Conservation (phyloP, 2,888 invertebrate genomes). For the Chymomyza procnemis region DNA sequence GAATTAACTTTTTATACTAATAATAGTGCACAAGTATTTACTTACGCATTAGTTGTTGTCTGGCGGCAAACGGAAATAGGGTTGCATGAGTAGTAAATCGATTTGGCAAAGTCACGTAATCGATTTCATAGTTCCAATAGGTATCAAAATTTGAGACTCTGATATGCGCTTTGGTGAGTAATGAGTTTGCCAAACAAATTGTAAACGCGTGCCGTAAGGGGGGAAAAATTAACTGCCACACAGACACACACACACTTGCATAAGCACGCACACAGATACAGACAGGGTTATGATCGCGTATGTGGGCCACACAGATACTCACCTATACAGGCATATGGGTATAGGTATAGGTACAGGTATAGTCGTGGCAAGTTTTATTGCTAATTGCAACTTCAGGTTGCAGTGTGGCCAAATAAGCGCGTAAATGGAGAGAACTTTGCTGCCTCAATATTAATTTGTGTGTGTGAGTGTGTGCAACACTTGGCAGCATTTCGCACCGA, state of each 20-base stretch:
- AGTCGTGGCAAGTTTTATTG: conserved; percentile 34
- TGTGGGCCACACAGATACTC: too few relatives aligned
- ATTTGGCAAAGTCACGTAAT: background rate
- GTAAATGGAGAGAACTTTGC: conserved; percentile 3
- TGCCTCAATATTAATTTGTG: background rate
- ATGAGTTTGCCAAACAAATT: conserved; percentile 20
- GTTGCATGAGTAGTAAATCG: background rate
- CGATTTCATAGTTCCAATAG: background rate
- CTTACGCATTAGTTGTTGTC: background rate
- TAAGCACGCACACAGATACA: too few relatives aligned
- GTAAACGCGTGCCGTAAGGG: conserved; percentile 12
- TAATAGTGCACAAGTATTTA: background rate
- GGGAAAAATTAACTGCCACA: background rate
- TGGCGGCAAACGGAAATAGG: background rate
- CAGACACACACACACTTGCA: too few relatives aligned
- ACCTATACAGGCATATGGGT: background rate
- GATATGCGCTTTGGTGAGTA: background rate
- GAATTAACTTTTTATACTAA: background rate
- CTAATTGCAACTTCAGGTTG: conserved; percentile 46
- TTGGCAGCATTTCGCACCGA: conserved; percentile 48
- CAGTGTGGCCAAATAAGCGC: background rate
- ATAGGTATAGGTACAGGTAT: background rate
- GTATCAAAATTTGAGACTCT: background rate
- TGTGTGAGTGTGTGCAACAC: conserved; percentile 15
- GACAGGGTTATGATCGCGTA: too few relatives aligned